Percentiles rank a stretch among this genome's conserved stretches.
Evolutionary conservation across 2,797 vertebrate genomes (phyloP).

Genomic region (Buceros bicornis): DNA sequence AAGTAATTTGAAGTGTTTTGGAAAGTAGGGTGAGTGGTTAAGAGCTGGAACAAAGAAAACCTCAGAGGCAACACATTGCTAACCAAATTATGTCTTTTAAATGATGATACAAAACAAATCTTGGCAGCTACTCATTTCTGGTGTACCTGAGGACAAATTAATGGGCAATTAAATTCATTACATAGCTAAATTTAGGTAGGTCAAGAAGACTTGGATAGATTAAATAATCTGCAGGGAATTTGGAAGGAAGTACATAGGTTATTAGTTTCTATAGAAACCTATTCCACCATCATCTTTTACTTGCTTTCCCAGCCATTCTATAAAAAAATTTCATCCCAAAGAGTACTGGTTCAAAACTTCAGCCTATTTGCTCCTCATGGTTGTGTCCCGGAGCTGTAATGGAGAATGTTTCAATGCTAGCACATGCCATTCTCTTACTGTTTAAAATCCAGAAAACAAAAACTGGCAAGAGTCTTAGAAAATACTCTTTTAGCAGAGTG

Average conservation of each 20-base stretch:
- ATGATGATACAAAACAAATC: background rate
- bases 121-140: background rate
- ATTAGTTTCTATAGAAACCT: background rate
- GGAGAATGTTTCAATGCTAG: background rate
- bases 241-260: background rate
- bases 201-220: background rate
- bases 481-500: background rate
- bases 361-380: background rate
- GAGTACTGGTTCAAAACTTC: background rate
- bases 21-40: background rate
- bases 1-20: background rate
- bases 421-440: background rate
- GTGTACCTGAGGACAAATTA: background rate
- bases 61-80: background rate
- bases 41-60: slow-evolving; percentile 6
- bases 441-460: background rate
- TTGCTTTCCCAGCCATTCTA: background rate
- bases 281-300: background rate
- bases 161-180: background rate
- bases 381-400: background rate
- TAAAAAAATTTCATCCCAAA: background rate
- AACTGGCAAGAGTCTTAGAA: background rate
- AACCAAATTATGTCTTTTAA: slow-evolving; percentile 20
- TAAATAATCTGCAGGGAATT: background rate
- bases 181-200: background rate